Evolutionary conservation across 2,113 vertebrate species (phyloP).

Genomic region (Rhegmatorhina hoffmannsi): DNA sequence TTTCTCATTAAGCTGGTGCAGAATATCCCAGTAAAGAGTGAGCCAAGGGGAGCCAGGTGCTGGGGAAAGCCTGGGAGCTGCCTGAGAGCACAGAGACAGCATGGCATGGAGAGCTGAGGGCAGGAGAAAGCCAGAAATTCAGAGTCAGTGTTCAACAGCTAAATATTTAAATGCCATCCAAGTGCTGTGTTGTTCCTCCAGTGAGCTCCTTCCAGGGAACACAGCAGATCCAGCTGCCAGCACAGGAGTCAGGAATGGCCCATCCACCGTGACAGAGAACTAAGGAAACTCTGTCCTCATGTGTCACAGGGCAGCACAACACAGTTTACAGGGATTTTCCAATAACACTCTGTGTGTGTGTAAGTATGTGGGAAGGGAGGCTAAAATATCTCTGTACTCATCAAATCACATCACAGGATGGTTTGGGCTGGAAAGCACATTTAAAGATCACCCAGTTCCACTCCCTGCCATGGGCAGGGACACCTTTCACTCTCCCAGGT

Average conservation of each 20-base stretch:
- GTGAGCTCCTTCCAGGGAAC: not conserved
- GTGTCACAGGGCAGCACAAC: not conserved
- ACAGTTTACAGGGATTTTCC: not conserved
- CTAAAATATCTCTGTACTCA: not conserved
- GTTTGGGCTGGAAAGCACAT: not conserved
- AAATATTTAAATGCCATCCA: not conserved
- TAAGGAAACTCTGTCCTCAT: not conserved
- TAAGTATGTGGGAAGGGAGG: not conserved
- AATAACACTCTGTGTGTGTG: accelerated
- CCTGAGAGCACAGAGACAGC: not conserved
- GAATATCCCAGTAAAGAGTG: not conserved
- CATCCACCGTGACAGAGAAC: not conserved
- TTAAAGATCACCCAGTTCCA: not conserved
- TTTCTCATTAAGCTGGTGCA: not conserved
- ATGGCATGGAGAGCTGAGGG: accelerated
- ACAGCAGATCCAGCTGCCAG: not conserved
- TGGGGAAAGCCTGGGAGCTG: not conserved
- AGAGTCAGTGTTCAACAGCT: not conserved
- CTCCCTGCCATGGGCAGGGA: not conserved
- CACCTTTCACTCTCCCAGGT: accelerated
- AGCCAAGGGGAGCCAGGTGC: accelerated
- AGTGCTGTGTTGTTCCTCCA: too few species aligned
- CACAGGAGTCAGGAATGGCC: not conserved
- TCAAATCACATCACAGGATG: not conserved
- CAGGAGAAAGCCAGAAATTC: not conserved